Conservation (phyloP, 2,113 vertebrate species). For the Cnemophilus loriae region DNA sequence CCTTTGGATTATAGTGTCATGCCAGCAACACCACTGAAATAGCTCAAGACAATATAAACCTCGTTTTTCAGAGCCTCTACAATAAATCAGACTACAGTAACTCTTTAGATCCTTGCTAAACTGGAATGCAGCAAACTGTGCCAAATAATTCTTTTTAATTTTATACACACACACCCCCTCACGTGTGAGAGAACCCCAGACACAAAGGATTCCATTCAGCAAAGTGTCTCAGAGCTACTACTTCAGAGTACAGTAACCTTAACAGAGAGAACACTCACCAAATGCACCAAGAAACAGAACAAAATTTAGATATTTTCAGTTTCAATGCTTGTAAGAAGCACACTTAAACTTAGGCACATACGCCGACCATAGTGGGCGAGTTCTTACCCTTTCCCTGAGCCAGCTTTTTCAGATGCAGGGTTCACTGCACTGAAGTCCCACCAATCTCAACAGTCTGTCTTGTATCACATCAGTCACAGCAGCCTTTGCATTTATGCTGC, state of each 20-base stretch:
- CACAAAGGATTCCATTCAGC: background rate
- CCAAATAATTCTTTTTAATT: background rate
- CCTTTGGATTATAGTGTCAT: slow-evolving; percentile 65
- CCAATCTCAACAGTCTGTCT: background rate
- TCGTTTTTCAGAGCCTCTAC: background rate
- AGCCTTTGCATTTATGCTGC: background rate
- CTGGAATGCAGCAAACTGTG: background rate
- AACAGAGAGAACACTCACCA: background rate
- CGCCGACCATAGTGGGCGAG: background rate
- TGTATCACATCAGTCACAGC: background rate
- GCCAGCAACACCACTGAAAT: slow-evolving; percentile 42
- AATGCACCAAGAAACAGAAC: background rate
- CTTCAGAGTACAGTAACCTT: background rate
- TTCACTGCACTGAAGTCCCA: background rate
- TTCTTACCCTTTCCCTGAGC: background rate
- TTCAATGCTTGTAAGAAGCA: background rate
- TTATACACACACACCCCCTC: rapidly evolving
- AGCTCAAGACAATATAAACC: slow-evolving; percentile 54
- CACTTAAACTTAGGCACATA: background rate
- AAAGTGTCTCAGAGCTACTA: background rate
- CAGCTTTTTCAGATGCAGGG: background rate
- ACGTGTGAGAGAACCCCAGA: background rate
- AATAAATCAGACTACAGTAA: background rate
- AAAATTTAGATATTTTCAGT: background rate
- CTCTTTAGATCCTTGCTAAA: background rate